phyloP scores from a whole-genome alignment of 2,797 vertebrate genomes.

The Gobionotothen gibberifrons region DNA sequence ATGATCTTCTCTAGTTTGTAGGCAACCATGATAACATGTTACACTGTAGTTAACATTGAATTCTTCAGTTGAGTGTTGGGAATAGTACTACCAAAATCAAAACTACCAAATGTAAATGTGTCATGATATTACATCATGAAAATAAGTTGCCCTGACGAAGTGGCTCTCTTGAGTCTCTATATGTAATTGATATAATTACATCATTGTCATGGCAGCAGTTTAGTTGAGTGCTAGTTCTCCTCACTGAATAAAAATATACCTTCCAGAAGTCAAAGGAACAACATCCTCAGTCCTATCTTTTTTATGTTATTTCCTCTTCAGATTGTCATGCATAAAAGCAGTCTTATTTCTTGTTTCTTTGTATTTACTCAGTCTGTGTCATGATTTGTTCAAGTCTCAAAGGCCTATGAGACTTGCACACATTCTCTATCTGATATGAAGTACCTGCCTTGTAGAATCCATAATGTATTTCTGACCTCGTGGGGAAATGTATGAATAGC shows the following conservation, averaged over 20 bases:
- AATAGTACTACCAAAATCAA: neutral
- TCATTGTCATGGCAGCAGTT: neutral
- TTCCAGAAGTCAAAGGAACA: conserved; percentile 2
- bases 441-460: conserved; percentile 3
- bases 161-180: neutral
- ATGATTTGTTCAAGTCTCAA: no score
- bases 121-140: neutral
- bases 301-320: conserved; percentile 6
- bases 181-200: neutral
- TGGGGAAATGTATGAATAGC: neutral
- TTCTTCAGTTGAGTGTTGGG: neutral
- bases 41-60: neutral
- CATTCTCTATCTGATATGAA: neutral
- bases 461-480: neutral
- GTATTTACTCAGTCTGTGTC: no score
- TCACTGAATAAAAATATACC: neutral
- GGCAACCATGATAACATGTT: neutral
- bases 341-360: neutral
- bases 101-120: neutral
- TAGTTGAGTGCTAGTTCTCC: neutral
- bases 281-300: neutral
- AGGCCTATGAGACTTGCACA: neutral
- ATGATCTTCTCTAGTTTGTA: neutral
- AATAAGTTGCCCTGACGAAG: neutral
- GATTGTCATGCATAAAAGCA: conserved; percentile 13